These are phyloP conservation scores for Nemurella pictetii DNA, from an alignment of 2,888 invertebrate genomes.

Conservation along the genomic window DNA sequence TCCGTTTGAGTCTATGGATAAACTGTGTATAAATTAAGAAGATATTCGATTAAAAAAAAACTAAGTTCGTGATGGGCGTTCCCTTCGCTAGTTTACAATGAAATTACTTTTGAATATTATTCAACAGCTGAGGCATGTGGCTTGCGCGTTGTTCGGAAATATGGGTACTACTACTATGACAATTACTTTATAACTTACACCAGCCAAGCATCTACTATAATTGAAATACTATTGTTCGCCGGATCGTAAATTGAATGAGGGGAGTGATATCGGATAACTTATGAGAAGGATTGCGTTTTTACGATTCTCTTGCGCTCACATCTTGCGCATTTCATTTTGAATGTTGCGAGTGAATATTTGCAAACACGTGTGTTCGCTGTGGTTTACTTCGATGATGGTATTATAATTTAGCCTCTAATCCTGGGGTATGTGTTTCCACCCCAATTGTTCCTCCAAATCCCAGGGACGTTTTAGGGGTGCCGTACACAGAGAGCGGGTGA, in stretches of 20 bases:
- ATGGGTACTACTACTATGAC: too few relatives aligned
- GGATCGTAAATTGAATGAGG: constrained; percentile 7
- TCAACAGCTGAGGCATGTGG: constrained; percentile 5
- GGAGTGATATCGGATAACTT: background rate
- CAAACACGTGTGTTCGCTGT: too few relatives aligned
- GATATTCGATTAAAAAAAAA: constrained; percentile 4
- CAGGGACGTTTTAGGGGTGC: too few relatives aligned
- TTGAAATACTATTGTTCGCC: constrained; percentile 20
- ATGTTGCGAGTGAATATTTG: too few relatives aligned
- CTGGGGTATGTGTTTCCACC: too few relatives aligned
- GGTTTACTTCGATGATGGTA: too few relatives aligned
- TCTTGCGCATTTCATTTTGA: too few relatives aligned
- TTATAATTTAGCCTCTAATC: too few relatives aligned
- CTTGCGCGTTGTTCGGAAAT: background rate
- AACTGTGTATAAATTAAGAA: background rate
- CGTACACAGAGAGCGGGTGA: too few relatives aligned
- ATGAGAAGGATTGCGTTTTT: background rate
- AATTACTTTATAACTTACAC: background rate
- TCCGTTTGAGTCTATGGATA: background rate
- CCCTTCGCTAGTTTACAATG: constrained; percentile 15
- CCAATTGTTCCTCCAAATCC: too few relatives aligned
- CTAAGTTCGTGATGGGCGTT: constrained; percentile 28
- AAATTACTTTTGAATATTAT: constrained; percentile 22
- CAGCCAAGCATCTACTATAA: background rate
- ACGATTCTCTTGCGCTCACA: background rate